Evolutionary conservation across 2,113 vertebrate genomes (phyloP), one percentile per base, ranked within the genome.

Genomic region (Passer domesticus): DNA sequence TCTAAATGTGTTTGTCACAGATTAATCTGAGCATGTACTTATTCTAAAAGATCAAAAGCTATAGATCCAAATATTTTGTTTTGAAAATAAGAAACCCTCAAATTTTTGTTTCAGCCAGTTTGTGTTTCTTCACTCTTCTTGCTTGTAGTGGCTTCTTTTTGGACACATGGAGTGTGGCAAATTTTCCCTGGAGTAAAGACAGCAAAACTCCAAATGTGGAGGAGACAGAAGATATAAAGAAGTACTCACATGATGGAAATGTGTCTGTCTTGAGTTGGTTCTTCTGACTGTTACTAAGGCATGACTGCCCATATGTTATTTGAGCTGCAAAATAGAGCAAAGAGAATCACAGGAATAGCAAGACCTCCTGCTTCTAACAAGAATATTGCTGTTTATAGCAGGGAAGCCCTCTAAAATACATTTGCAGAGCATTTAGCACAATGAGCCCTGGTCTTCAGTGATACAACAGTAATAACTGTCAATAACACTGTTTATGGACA

Each of bases 401-500:
- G 52, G 83, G 79, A 90, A 94, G 43, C 23, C 86, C 89, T 93
- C 76, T 88, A 86, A 91, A 95, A 88, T 30, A 93, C 83, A 77
- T 94, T 80, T 77, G 52, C 83, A 74, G 75, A 80, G 86, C 88
- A 90, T 76, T 95, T 88, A 66, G 75, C n/a, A 85, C 90, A 80
- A 76, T 53, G 50, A 94, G 63, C 55, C 72, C 47, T 5, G 13
- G 18, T 86, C 90, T 90, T 92, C 76, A 28, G 68, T 30, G 55
- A 88, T 83, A 70, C 46, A 85, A 80, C 72, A 47, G 83, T 63
- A 94, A 81, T 96, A 92, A 88, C 90, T 88, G 86, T 76, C 95
- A 93, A 94, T 97, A 96, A 59, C 33, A 62, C 59, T 80, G 67
- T 66, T 95, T 77, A 81, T 83, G 90, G 92, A 90, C 68, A 59